Evolutionary conservation across 2,888 invertebrate genomes (phyloP).

Genomic region (Dromius quadrimaculatus): DNA sequence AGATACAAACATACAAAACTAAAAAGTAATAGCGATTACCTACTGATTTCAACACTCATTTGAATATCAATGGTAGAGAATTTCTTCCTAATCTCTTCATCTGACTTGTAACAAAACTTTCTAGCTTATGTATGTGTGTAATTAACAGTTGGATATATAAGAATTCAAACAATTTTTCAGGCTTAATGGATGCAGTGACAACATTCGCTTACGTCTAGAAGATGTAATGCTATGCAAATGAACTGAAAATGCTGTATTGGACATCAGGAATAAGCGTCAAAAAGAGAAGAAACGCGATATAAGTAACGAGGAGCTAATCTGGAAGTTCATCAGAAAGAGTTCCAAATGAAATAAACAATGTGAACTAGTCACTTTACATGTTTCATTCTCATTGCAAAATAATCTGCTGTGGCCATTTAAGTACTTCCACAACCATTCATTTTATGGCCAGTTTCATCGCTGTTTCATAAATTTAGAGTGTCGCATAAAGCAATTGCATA

Average conservation of each 20-base stretch:
- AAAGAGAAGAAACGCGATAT: not conserved
- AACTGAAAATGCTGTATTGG: not conserved
- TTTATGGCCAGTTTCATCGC: too few species aligned
- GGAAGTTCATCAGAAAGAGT: not conserved
- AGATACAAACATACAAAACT: not conserved
- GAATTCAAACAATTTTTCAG: not conserved
- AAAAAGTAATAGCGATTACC: not conserved
- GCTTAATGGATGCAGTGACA: slow-evolving; percentile 14
- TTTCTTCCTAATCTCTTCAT: slow-evolving; percentile 21
- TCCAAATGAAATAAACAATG: not conserved
- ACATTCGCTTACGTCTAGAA: not conserved
- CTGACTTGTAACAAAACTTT: slow-evolving; percentile 10
- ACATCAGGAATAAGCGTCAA: not conserved
- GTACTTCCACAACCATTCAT: too few species aligned
- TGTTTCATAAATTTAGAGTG: too few species aligned
- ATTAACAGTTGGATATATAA: slow-evolving; percentile 4
- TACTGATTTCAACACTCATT: too few species aligned
- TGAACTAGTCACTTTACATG: too few species aligned
- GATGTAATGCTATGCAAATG: slow-evolving; percentile 22
- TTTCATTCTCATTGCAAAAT: too few species aligned
- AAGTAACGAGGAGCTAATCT: not conserved
- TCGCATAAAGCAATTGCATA: too few species aligned
- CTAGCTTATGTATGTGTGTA: not conserved
- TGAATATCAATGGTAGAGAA: slow-evolving; percentile 22
- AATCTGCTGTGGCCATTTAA: too few species aligned